Percentiles rank a stretch among this genome's conserved stretches.
phyloP scores from a whole-genome alignment of 2,113 vertebrate genomes.

The Amia ocellicauda region DNA sequence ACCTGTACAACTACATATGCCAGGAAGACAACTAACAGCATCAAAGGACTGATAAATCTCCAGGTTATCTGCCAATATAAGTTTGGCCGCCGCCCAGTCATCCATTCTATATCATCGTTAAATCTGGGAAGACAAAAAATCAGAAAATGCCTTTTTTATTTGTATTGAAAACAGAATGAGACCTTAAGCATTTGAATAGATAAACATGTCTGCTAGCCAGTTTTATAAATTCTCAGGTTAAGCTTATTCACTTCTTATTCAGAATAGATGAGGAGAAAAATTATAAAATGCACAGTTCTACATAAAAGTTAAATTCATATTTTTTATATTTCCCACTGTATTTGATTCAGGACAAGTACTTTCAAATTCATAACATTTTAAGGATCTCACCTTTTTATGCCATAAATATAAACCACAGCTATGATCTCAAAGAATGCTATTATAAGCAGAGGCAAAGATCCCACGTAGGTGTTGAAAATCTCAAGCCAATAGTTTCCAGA shows the following conservation, averaged over 20 bases:
- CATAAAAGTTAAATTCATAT: too few relatives aligned
- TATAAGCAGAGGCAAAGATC: conserved; percentile 74
- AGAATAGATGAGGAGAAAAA: too few relatives aligned
- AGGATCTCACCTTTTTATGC: conserved; percentile 68
- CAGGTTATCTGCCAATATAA: conserved; percentile 79
- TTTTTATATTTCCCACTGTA: too few relatives aligned
- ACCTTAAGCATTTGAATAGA: too few relatives aligned
- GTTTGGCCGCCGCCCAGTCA: conserved; percentile 74
- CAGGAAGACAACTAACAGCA: conserved; percentile 71
- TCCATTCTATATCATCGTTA: conserved; percentile 73
- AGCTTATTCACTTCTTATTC: too few relatives aligned
- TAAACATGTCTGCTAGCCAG: too few relatives aligned
- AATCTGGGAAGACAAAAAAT: conserved; percentile 61
- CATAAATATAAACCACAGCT: conserved; percentile 67
- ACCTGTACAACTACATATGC: conserved; percentile 66
- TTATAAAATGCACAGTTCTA: too few relatives aligned
- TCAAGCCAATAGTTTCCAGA: conserved; percentile 93
- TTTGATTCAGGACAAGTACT: too few relatives aligned
- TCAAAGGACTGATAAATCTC: conserved; percentile 74
- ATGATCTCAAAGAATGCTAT: conserved; percentile 78
- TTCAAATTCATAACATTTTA: too few relatives aligned
- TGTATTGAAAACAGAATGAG: background rate
- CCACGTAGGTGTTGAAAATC: conserved; percentile 78
- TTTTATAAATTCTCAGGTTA: too few relatives aligned
- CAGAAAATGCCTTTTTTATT: background rate